Base-by-base conservation (phyloP, 2,797 vertebrate species). In the Gephyroberyx darwinii region DNA sequence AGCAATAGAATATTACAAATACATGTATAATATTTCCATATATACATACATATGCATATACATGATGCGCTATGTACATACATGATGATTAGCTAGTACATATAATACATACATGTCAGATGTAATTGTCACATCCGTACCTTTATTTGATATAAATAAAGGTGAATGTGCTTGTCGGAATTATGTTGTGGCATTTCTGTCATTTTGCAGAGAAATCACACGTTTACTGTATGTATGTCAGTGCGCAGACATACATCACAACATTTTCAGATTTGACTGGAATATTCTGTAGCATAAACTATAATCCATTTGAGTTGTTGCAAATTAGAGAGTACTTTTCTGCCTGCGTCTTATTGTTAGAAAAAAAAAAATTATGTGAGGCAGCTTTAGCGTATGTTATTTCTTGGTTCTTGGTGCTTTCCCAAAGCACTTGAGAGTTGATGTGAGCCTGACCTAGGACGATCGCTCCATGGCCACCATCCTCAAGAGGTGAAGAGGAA, bases 91-190 rank as follows among this genome's bases (percentile, higher is more conserved):
- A 77, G 80, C 68, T 78, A 65, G 19, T 67, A 33, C 52, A 8
- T 14, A 60, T 37, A 58, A 80, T 82, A 76, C 64, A 77, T 75
- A 80, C 50, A 85, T 77, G 71, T 63, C 12, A 78, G 74, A 81
- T 74, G 72, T 71, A 3, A 54, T 20, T 48, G 51, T 22, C 58
- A 83, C 70, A 83, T 83, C 26, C 26, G 50, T 74, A 69, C 80
- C 82, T 90, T 90, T 81, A 88, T 89, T 84, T 78, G 4, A 54
- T 41, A 65, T 66, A 16, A 84, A 87, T 89, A 88, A 84, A 89
- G 83, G 70, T 77, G 62, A 64, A 63, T 82, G 58, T 83, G 78
- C 39, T 78, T 69, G 62, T 69, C 60, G 60, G 68, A 78, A 63
- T 65, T 65, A 43, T 68, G 17, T 22, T 35, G 50, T 26, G 33